These are phyloP conservation scores for Rhaphigaster nebulosa DNA, from an alignment of 2,888 invertebrate species.

Conservation along the genomic window DNA sequence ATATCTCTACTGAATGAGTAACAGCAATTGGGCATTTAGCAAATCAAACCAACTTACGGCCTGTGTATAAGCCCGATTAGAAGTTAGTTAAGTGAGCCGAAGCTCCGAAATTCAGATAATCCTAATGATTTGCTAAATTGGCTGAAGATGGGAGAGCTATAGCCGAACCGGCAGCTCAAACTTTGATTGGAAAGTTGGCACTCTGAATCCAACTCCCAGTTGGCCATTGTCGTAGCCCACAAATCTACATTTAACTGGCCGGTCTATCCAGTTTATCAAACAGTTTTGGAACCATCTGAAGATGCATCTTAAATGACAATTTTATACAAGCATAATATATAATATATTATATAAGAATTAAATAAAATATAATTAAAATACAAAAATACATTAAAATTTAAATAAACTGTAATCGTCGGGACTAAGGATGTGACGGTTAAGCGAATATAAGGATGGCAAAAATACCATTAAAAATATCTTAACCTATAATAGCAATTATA, in stretches of 20 bases:
- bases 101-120: background rate
- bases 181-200: constrained; percentile 35
- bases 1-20: background rate
- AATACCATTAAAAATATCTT: too few species aligned
- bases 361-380: too few species aligned
- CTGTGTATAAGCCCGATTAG: constrained; percentile 8
- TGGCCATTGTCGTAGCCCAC: background rate
- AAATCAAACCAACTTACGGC: background rate
- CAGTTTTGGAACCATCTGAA: background rate
- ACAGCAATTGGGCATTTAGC: background rate
- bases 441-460: too few species aligned
- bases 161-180: background rate
- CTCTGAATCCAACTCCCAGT: background rate
- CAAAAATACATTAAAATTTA: too few species aligned
- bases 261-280: background rate
- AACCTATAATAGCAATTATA: too few species aligned
- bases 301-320: too few species aligned
- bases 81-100: background rate
- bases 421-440: too few species aligned
- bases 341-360: too few species aligned
- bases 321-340: too few species aligned
- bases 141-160: background rate
- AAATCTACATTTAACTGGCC: background rate
- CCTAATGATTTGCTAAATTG: constrained; percentile 22
- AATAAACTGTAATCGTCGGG: too few species aligned